phyloP scores from a whole-genome alignment of 2,113 vertebrate genomes.

The Bufo gargarizans region DNA sequence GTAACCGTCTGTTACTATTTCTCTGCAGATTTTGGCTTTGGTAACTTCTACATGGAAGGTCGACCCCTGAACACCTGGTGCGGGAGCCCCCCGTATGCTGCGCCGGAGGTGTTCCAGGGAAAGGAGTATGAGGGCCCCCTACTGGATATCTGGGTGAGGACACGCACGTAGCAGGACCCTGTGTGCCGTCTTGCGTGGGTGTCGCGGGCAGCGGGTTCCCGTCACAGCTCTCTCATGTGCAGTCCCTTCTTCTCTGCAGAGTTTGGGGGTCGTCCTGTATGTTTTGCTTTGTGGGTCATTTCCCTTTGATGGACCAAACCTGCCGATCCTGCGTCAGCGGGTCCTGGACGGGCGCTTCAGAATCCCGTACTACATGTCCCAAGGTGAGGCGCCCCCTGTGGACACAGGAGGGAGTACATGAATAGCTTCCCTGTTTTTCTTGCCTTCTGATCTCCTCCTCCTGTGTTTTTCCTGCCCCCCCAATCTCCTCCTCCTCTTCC shows the following conservation, averaged over 20 bases:
- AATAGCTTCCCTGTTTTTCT: too few species aligned
- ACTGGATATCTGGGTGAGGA: constrained; percentile 93
- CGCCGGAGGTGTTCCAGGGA: constrained; percentile 96
- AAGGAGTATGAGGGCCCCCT: constrained; percentile 96
- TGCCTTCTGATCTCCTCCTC: too few species aligned
- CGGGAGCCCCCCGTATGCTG: constrained; percentile 95
- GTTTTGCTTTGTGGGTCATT: constrained; percentile 97
- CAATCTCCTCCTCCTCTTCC: too few species aligned
- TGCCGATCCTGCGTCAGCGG: constrained; percentile 89
- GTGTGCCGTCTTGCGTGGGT: too few species aligned
- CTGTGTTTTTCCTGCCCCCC: too few species aligned
- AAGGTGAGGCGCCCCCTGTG: constrained; percentile 74
- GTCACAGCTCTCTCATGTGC: background rate
- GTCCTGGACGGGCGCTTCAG: constrained; percentile 95
- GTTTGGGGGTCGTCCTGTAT: constrained; percentile 93
- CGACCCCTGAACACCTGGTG: constrained; percentile 95
- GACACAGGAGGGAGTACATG: too few species aligned
- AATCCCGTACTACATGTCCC: constrained; percentile 98
- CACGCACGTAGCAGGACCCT: rapidly evolving
- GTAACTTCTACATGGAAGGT: constrained; percentile 95
- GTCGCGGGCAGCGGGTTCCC: too few species aligned
- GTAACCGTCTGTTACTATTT: constrained; percentile 34
- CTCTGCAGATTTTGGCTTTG: constrained; percentile 92
- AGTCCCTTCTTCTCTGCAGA: constrained; percentile 72
- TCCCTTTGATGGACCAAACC: constrained; percentile 90